Conservation (phyloP, 2,113 vertebrate species). For the Orientallactaga bullata region DNA sequence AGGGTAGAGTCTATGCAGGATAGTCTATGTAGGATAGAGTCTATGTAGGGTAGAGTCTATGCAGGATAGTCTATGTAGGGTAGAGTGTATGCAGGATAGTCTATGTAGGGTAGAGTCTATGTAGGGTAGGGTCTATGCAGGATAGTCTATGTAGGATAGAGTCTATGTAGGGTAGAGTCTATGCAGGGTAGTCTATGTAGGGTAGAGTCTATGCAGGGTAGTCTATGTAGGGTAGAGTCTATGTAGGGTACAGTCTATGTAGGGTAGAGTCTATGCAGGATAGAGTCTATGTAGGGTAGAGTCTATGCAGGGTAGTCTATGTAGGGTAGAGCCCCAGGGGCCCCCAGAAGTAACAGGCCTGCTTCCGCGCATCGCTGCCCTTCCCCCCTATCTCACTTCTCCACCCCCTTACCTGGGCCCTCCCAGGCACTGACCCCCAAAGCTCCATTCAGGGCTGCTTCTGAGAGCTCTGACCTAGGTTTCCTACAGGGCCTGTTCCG, state of each 20-base stretch:
- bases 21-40: too few species aligned
- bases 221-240: not conserved
- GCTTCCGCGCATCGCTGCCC: too few species aligned
- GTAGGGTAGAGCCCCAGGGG: not conserved
- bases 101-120: accelerated
- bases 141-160: too few species aligned
- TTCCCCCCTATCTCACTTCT: not conserved
- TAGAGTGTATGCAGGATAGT: too few species aligned
- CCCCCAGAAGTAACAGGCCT: too few species aligned
- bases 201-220: too few species aligned
- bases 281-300: accelerated
- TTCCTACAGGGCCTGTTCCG: not conserved
- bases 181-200: accelerated
- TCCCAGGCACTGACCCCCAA: not conserved
- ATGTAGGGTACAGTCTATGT: not conserved
- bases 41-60: not conserved
- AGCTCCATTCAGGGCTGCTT: not conserved
- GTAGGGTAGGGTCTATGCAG: not conserved
- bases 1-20: not conserved
- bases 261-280: not conserved
- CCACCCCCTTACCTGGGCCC: not conserved
- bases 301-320: too few species aligned
- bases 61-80: accelerated
- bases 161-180: not conserved
- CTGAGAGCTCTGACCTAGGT: not conserved